A percentile compares a stretch with the other conserved stretches of the same genome.
These are phyloP conservation scores for Dynastes tityus DNA, from an alignment of 2,888 invertebrate genomes.

Conservation along the genomic window DNA sequence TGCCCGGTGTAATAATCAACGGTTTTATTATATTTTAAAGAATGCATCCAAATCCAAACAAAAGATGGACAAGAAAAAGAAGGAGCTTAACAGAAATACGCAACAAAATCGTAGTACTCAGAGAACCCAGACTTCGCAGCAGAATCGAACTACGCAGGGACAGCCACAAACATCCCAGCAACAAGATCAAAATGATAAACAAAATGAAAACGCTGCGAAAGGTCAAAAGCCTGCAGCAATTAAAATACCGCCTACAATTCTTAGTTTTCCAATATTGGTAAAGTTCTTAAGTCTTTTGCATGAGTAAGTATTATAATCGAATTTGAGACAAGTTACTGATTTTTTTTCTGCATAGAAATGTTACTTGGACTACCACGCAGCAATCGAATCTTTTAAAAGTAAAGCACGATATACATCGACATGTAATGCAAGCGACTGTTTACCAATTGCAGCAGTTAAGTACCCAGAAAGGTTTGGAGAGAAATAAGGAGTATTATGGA, in stretches of 20 bases:
- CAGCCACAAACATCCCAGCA: constrained; percentile 55
- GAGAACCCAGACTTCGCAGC: constrained; percentile 12
- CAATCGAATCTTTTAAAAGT: constrained; percentile 72
- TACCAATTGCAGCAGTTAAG: constrained; percentile 69
- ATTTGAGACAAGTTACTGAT: constrained; percentile 62
- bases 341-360: constrained; percentile 67
- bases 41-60: constrained; percentile 65
- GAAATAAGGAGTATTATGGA: constrained; percentile 61
- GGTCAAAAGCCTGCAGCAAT: constrained; percentile 58
- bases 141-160: constrained; percentile 57
- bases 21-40: constrained; percentile 28
- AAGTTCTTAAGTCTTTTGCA: constrained; percentile 71
- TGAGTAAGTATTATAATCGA: constrained; percentile 65
- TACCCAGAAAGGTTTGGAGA: constrained; percentile 64
- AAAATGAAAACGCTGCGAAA: constrained; percentile 29
- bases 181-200: constrained; percentile 19
- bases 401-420: constrained; percentile 75
- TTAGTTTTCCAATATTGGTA: constrained; percentile 69
- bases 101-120: constrained; percentile 57
- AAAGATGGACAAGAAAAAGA: constrained; percentile 69
- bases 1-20: background rate
- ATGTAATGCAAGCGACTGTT: constrained; percentile 71
- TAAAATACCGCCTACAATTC: constrained; percentile 70
- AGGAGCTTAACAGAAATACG: constrained; percentile 66
- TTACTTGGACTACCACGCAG: constrained; percentile 73